These are phyloP conservation scores for Acanthoscelides obtectus DNA, from an alignment of 2,888 invertebrate genomes.

Conservation along the genomic window DNA sequence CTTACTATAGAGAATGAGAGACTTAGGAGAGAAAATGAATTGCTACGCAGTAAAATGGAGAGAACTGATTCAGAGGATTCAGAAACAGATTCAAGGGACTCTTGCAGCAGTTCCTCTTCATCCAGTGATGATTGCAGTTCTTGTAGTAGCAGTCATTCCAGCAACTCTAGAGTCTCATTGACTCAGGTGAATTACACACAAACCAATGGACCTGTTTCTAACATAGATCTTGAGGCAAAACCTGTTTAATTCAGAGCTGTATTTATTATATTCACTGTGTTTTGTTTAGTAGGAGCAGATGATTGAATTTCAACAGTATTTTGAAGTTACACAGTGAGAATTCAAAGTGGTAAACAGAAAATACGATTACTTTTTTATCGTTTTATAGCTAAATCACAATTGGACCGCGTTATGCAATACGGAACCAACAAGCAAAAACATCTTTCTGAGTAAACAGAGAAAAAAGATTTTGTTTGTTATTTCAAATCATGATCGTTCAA, in stretches of 20 bases:
- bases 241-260: constrained; percentile 1
- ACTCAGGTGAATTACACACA: constrained; percentile 34
- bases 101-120: constrained; percentile 38
- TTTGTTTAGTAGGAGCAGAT: neutral
- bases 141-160: constrained; percentile 23
- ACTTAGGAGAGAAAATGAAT: constrained; percentile 59
- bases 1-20: constrained; percentile 60
- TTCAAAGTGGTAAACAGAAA: too few species aligned
- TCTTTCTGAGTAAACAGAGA: too few species aligned
- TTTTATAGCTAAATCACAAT: too few species aligned
- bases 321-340: too few species aligned
- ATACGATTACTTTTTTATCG: too few species aligned
- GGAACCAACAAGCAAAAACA: too few species aligned
- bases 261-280: neutral
- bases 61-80: constrained; percentile 51
- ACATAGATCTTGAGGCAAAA: constrained; percentile 15
- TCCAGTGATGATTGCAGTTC: constrained; percentile 26
- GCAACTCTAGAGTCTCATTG: constrained; percentile 21
- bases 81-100: constrained; percentile 46
- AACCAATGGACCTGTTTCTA: constrained; percentile 37
- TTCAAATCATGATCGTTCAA: too few species aligned
- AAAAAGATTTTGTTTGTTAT: too few species aligned
- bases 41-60: constrained; percentile 47
- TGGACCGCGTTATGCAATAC: too few species aligned
- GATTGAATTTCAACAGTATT: neutral